Percentiles rank a stretch among this genome's conserved stretches.
phyloP scores from a whole-genome alignment of 1,140 invertebrate genomes.

The Drosophila elegans region DNA sequence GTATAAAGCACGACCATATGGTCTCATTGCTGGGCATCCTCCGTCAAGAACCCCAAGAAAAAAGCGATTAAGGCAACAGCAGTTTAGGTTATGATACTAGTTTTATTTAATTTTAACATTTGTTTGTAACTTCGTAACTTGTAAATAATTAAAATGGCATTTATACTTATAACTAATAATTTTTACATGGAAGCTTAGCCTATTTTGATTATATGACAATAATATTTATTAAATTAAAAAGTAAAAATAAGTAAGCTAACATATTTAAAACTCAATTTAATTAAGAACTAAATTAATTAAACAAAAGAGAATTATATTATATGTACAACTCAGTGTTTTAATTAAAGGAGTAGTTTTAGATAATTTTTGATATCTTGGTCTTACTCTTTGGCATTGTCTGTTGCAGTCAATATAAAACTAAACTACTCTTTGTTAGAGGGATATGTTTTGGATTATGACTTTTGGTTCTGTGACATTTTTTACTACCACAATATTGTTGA shows the following conservation, averaged over 20 bases:
- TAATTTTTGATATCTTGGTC: neutral
- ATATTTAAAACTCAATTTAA: neutral
- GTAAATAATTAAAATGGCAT: neutral
- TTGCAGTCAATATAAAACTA: conserved; percentile 15
- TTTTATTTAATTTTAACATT: neutral
- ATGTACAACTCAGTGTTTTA: neutral
- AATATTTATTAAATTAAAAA: too few relatives aligned
- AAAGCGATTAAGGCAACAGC: neutral
- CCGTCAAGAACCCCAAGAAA: neutral
- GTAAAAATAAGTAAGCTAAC: too few relatives aligned
- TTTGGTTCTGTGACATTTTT: neutral
- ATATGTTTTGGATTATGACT: neutral
- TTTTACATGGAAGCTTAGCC: neutral
- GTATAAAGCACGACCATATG: conserved; percentile 93
- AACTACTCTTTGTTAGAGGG: neutral
- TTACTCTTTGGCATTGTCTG: conserved; percentile 49
- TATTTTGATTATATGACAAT: neutral
- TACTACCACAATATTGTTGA: neutral
- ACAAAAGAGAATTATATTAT: neutral
- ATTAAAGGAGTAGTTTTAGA: neutral
- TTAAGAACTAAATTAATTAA: too few relatives aligned
- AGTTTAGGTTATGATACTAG: neutral
- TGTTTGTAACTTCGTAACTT: neutral
- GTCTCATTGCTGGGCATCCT: conserved; percentile 71
- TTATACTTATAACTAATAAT: neutral